These are phyloP conservation scores for Drosophila subquinaria DNA, from an alignment of 2,888 invertebrate genomes.

Conservation along the genomic window DNA sequence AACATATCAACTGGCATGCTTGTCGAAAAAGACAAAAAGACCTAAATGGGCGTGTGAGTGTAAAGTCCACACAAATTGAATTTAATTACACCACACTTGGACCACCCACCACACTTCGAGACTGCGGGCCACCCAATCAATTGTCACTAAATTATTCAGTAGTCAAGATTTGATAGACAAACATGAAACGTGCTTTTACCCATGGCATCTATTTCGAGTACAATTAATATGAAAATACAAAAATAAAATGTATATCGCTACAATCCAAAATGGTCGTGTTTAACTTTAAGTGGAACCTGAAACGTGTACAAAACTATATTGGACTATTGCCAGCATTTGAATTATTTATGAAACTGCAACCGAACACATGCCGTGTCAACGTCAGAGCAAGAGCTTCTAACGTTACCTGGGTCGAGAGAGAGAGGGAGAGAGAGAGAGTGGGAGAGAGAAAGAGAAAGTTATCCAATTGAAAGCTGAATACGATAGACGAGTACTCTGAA, in stretches of 20 bases:
- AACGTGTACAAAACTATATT: slow-evolving; percentile 21
- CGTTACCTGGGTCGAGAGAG: background rate
- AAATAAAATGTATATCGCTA: slow-evolving; percentile 9
- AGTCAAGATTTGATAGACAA: slow-evolving; percentile 20
- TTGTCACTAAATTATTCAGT: slow-evolving; percentile 58
- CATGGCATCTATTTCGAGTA: slow-evolving; percentile 22
- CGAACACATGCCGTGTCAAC: slow-evolving; percentile 24
- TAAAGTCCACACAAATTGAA: slow-evolving; percentile 57
- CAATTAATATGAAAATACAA: slow-evolving; percentile 39
- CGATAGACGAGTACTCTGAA: slow-evolving; percentile 1
- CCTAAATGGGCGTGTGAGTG: slow-evolving; percentile 15
- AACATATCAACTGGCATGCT: slow-evolving; percentile 37
- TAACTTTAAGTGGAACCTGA: slow-evolving; percentile 33
- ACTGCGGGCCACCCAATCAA: slow-evolving; percentile 48
- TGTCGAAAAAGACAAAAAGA: slow-evolving; percentile 10
- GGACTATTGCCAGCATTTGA: slow-evolving; percentile 34
- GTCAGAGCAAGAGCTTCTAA: slow-evolving; percentile 7
- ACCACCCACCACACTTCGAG: too few relatives aligned
- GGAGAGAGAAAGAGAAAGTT: slow-evolving; percentile 3
- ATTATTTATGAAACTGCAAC: slow-evolving; percentile 63
- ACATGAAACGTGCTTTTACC: slow-evolving; percentile 26
- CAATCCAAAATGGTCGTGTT: slow-evolving; percentile 46
- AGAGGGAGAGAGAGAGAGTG: background rate
- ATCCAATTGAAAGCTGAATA: slow-evolving; percentile 8
- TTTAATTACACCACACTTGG: slow-evolving; percentile 52